Evolutionary conservation across 2,113 vertebrate species (phyloP).

Genomic region (Scortum barcoo): DNA sequence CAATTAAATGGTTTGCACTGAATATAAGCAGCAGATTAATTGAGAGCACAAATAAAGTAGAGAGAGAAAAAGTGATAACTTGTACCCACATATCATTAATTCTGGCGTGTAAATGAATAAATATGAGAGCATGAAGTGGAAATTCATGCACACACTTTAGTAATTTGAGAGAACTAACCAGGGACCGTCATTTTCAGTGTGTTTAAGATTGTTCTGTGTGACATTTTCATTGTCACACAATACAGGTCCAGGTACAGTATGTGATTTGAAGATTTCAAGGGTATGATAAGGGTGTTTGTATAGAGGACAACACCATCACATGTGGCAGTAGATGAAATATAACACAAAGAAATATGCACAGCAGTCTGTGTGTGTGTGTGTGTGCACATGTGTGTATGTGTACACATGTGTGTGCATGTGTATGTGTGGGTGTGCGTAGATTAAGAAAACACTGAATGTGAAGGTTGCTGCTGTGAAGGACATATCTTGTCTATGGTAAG

Average conservation of each 20-base stretch:
- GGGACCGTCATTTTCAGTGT: neutral
- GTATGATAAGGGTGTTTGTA: conserved; percentile 54
- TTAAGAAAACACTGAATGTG: conserved; percentile 79
- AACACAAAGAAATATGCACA: conserved; percentile 67
- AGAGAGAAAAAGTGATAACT: neutral
- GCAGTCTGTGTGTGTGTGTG: conserved; percentile 33
- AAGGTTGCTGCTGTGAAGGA: conserved; percentile 96
- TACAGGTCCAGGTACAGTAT: neutral
- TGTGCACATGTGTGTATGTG: neutral
- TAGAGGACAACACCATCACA: conserved; percentile 46
- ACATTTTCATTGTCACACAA: neutral
- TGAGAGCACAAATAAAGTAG: neutral
- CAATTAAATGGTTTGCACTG: neutral
- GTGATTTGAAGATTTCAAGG: conserved; percentile 73
- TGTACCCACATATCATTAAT: neutral
- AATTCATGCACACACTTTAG: neutral
- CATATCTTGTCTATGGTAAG: conserved; percentile 93
- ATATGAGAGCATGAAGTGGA: neutral
- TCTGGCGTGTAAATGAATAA: neutral
- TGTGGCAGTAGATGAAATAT: conserved; percentile 65
- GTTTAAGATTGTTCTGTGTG: neutral
- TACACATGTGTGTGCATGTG: conserved; percentile 41
- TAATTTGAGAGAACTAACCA: neutral
- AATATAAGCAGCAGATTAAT: neutral
- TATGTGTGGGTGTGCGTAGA: conserved; percentile 54